These are phyloP conservation scores for Lottia scabra DNA, from an alignment of 2,888 invertebrate species.

Conservation along the genomic window DNA sequence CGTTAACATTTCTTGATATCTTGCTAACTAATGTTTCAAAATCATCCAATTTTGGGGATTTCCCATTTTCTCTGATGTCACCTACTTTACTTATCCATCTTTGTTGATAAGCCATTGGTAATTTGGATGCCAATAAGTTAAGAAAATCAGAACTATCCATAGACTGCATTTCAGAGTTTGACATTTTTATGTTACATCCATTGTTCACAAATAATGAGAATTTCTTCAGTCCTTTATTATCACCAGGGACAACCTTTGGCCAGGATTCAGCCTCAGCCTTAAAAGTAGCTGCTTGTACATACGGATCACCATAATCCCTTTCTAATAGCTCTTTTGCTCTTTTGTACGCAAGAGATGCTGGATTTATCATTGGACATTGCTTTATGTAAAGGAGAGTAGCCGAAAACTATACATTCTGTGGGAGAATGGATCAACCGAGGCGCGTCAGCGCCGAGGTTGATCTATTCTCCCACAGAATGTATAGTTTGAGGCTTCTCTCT, in stretches of 20 bases:
- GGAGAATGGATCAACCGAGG: too few species aligned
- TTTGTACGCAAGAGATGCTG: neutral
- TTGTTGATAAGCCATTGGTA: neutral
- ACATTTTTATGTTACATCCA: neutral
- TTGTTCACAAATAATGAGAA: neutral
- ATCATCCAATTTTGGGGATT: neutral
- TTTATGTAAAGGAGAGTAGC: too few species aligned
- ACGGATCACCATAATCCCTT: neutral
- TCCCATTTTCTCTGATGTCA: neutral
- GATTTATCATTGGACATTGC: neutral
- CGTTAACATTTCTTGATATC: neutral
- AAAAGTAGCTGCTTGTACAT: neutral
- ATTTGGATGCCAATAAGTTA: neutral
- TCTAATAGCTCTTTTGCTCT: neutral
- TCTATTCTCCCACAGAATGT: too few species aligned
- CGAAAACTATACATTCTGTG: too few species aligned
- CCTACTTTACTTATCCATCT: neutral
- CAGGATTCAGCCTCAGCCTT: neutral
- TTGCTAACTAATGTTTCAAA: neutral
- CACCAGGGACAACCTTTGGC: neutral
- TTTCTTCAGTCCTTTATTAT: neutral
- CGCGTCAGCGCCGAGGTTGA: too few species aligned
- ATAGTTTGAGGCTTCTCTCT: too few species aligned
- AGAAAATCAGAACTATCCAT: neutral
- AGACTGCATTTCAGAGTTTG: neutral